A percentile compares a stretch with the other conserved stretches of the same genome.
These are phyloP conservation scores for Lagria hirta DNA, from an alignment of 2,888 invertebrate genomes.

Conservation along the genomic window DNA sequence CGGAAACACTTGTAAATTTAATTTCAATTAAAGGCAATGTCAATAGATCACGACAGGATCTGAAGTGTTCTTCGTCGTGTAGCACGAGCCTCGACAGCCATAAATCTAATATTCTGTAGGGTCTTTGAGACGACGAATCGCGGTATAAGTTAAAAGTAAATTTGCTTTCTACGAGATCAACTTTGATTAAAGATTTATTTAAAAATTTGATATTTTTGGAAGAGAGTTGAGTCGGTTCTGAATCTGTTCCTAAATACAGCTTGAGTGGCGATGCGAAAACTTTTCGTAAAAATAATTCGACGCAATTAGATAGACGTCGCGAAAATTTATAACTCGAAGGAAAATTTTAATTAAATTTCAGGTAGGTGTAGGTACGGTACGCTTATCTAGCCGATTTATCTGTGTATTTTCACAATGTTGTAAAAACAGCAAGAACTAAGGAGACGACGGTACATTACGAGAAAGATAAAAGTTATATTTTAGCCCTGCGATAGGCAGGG, in stretches of 20 bases:
- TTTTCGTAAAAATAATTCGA: constrained; percentile 21
- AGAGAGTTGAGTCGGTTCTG: background rate
- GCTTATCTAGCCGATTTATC: constrained; percentile 48
- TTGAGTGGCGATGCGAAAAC: constrained; percentile 15
- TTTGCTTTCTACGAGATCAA: constrained; percentile 15
- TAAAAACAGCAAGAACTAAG: constrained; percentile 37
- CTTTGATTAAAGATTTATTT: constrained; percentile 22
- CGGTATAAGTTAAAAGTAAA: constrained; percentile 21
- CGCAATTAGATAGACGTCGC: constrained; percentile 19
- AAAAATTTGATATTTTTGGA: background rate
- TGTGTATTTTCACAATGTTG: constrained; percentile 45
- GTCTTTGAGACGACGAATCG: constrained; percentile 3
- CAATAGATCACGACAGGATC: too few relatives aligned
- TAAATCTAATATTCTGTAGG: constrained; percentile 15
- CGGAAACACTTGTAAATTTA: too few relatives aligned
- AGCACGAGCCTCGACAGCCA: constrained; percentile 12
- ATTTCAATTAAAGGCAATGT: too few relatives aligned
- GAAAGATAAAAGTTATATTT: constrained; percentile 43
- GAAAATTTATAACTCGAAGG: constrained; percentile 21
- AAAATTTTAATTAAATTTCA: constrained; percentile 42
- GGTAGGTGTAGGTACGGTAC: constrained; percentile 36
- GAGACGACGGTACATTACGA: constrained; percentile 32
- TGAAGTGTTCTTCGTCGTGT: too few relatives aligned
- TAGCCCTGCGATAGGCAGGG: constrained; percentile 36
- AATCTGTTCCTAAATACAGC: too few relatives aligned